phyloP scores from a whole-genome alignment of 2,888 invertebrate genomes.

The Bursaphelenchus okinawaensis region DNA sequence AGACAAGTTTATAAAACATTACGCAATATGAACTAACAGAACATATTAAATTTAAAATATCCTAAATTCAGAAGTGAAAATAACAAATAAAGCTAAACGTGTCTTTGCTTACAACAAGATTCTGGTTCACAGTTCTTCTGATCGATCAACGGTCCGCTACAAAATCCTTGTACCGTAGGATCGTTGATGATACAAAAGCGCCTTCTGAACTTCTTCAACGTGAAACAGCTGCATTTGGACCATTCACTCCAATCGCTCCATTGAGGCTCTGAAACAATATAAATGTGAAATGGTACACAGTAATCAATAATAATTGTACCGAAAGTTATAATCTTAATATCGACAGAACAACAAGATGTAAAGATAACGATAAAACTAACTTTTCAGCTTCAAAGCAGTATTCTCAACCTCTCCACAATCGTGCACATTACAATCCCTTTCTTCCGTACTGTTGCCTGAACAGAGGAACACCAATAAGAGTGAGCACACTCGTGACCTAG shows the following conservation, averaged over 20 bases:
- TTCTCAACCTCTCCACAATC: slow-evolving; percentile 38
- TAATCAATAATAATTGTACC: too few species aligned
- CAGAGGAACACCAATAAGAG: slow-evolving; percentile 29
- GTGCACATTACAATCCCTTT: slow-evolving; percentile 58
- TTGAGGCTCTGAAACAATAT: slow-evolving; percentile 14
- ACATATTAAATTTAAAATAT: neutral
- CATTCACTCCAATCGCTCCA: slow-evolving; percentile 54
- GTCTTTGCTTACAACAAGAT: slow-evolving; percentile 16
- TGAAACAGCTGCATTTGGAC: slow-evolving; percentile 55
- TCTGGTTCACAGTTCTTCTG: slow-evolving; percentile 41
- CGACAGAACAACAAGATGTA: too few species aligned
- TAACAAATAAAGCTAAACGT: slow-evolving; percentile 7
- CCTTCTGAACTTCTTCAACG: slow-evolving; percentile 47
- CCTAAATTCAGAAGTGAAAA: neutral
- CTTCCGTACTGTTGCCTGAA: slow-evolving; percentile 53
- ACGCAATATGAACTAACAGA: neutral
- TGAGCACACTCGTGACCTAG: slow-evolving; percentile 22
- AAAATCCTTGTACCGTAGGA: slow-evolving; percentile 52
- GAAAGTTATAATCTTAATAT: too few species aligned
- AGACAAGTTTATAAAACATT: too few species aligned
- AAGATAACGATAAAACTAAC: too few species aligned
- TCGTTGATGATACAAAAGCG: slow-evolving; percentile 51
- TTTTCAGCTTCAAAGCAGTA: too few species aligned
- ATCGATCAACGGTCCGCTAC: slow-evolving; percentile 48
- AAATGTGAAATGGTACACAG: too few species aligned